Evolutionary conservation across 2,113 vertebrate species (phyloP), one percentile per base, ranked within the genome.

Genomic region (Myodes glareolus): DNA sequence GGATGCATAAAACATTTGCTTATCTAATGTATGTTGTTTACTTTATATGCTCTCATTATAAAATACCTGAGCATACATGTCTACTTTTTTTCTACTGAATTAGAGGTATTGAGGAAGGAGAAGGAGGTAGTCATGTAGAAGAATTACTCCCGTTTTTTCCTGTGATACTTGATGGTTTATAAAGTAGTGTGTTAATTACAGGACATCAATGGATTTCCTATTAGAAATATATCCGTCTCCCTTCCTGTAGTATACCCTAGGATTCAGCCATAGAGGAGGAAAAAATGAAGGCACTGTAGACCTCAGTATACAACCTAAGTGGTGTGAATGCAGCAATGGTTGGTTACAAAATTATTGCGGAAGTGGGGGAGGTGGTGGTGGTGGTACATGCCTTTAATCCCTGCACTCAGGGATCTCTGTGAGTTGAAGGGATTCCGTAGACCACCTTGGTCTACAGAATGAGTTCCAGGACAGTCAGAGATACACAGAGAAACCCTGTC

Each of bases 301-400:
- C 67, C 82, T 98, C 96, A 94, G 96, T 97, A 96, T 96, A 90
- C 87, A n/a, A 76, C 61, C 77, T 87, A 78, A 84, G 77, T 91
- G 68, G 78, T 31, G 19, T 67, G 50, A 93, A 92, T 70, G 13
- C 68, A 82, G 91, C 91, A 91, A 91, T 87, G 36, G 36, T 72
- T 72, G 73, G 63, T 88, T 90, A 94, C 90, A 76, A 63, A 96
- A 93, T 97, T 58, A 58, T 17, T 58, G 55, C 55, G 4, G 55
- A 58, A 58, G 17, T 58, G 55, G 55, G 17, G 17, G 47, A 7
- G 47, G 47, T 47, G 47, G 47, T 47, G 47, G 6, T 47, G 47
- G 47, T 47, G 47, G 47, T 47, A 47, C 47, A 47, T 7, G 55
- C 17, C 55, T 58, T 58, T 58, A 58, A 58, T 58, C 55, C 55